Percentiles rank a stretch among this genome's conserved stretches.
Evolutionary conservation across 2,113 vertebrate genomes (phyloP).

Genomic region (Macaca mulatta): DNA sequence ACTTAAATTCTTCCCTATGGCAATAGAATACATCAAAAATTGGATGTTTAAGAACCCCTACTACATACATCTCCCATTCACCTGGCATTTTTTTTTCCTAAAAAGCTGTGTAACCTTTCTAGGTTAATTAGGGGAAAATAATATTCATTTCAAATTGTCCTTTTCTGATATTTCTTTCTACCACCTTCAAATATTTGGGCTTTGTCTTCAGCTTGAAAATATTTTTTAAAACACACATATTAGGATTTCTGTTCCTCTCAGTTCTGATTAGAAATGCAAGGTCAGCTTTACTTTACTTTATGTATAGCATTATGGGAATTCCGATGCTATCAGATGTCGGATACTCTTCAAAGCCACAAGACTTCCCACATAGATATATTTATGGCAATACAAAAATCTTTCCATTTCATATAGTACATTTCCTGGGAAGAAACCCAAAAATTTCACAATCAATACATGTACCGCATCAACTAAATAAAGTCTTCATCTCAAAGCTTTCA

Average conservation of each 20-base stretch:
- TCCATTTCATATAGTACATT: neutral
- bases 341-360: slow-evolving; percentile 7
- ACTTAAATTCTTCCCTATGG: neutral
- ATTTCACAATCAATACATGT: neutral
- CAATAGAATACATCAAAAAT: neutral
- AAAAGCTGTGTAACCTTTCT: neutral
- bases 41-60: neutral
- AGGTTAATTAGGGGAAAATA: neutral
- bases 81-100: neutral
- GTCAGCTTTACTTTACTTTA: neutral
- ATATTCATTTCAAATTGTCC: neutral
- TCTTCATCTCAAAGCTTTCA: neutral
- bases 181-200: slow-evolving; percentile 1
- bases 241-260: neutral
- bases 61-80: neutral
- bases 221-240: neutral
- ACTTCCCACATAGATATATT: neutral
- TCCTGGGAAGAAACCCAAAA: slow-evolving; percentile 48
- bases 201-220: neutral
- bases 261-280: neutral
- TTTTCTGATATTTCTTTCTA: slow-evolving; percentile 34
- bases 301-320: neutral
- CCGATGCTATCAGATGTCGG: neutral
- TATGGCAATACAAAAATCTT: neutral
- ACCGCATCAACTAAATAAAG: slow-evolving; percentile 25